These are phyloP conservation scores for Chymomyza fuscimana DNA, from an alignment of 2,888 invertebrate species.

Conservation along the genomic window DNA sequence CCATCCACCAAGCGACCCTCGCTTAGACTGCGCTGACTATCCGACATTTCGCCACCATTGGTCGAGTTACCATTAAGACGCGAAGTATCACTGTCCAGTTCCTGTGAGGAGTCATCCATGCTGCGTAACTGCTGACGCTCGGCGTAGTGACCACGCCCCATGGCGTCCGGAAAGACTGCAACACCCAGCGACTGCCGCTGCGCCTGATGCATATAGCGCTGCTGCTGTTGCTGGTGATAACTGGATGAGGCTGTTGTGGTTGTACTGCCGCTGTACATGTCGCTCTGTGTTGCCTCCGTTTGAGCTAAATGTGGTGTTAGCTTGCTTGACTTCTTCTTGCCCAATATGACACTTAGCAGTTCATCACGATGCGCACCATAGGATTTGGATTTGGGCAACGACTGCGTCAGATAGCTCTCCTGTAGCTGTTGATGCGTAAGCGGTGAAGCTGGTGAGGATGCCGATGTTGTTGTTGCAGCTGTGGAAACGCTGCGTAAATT, in stretches of 20 bases:
- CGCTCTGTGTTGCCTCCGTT: constrained; percentile 22
- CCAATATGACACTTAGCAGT: constrained; percentile 59
- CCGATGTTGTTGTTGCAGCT: constrained; percentile 54
- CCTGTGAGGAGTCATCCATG: constrained; percentile 74
- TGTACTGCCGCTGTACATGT: constrained; percentile 50
- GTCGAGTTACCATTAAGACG: constrained; percentile 18
- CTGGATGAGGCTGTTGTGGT: constrained; percentile 43
- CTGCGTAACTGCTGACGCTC: constrained; percentile 71
- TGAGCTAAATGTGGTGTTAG: constrained; percentile 33
- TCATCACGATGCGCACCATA: constrained; percentile 69
- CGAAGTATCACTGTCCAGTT: constrained; percentile 59
- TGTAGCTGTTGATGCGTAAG: constrained; percentile 70
- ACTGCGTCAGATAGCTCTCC: constrained; percentile 71
- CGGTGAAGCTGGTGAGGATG: constrained; percentile 74
- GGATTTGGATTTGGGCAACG: constrained; percentile 74
- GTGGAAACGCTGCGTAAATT: constrained; percentile 68
- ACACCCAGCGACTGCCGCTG: constrained; percentile 71
- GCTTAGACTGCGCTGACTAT: constrained; percentile 79
- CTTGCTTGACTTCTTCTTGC: constrained; percentile 58
- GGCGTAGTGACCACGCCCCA: constrained; percentile 61
- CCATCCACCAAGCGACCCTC: constrained; percentile 78
- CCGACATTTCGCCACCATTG: constrained; percentile 74
- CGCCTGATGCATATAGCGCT: constrained; percentile 48
- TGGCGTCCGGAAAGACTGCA: constrained; percentile 68
- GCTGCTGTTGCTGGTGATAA: constrained; percentile 41